These are phyloP conservation scores for Thripadectes ignobilis DNA, from an alignment of 2,797 vertebrate species.

Conservation along the genomic window DNA sequence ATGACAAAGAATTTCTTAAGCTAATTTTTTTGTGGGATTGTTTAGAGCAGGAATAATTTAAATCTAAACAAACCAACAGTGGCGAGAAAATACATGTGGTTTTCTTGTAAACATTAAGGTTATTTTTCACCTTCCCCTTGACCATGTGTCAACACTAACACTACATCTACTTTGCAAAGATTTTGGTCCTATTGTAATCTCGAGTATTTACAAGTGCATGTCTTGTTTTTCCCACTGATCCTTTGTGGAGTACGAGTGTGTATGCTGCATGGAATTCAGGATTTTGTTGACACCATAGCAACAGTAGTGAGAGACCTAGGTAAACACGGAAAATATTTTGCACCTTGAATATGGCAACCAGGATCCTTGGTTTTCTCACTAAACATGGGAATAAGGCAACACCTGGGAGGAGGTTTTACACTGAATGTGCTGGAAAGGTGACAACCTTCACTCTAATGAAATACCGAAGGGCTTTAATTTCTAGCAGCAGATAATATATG, in stretches of 20 bases:
- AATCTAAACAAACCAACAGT: slow-evolving; percentile 13
- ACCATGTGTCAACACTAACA: neutral
- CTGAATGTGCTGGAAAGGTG: neutral
- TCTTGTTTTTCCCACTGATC: slow-evolving; percentile 40
- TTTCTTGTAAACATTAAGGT: slow-evolving; percentile 12
- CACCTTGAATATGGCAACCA: neutral
- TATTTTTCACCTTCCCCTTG: slow-evolving; percentile 29
- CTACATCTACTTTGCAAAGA: neutral
- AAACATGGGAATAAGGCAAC: neutral
- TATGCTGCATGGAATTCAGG: neutral
- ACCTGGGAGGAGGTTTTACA: neutral
- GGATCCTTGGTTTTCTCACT: neutral
- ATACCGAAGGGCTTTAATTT: neutral
- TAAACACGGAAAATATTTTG: neutral
- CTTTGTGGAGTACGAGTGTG: slow-evolving; percentile 31
- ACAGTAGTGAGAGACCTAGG: neutral
- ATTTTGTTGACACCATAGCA: slow-evolving; percentile 32
- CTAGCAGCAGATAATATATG: neutral
- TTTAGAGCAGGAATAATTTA: slow-evolving; percentile 36
- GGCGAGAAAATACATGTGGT: neutral
- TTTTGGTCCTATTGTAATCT: slow-evolving; percentile 33
- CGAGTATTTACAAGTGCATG: slow-evolving; percentile 8
- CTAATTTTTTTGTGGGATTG: neutral
- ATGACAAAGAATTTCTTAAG: slow-evolving; percentile 5
- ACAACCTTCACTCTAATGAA: neutral